These are phyloP conservation scores for Labeo calbasu DNA, from an alignment of 2,797 vertebrate species.

Conservation along the genomic window DNA sequence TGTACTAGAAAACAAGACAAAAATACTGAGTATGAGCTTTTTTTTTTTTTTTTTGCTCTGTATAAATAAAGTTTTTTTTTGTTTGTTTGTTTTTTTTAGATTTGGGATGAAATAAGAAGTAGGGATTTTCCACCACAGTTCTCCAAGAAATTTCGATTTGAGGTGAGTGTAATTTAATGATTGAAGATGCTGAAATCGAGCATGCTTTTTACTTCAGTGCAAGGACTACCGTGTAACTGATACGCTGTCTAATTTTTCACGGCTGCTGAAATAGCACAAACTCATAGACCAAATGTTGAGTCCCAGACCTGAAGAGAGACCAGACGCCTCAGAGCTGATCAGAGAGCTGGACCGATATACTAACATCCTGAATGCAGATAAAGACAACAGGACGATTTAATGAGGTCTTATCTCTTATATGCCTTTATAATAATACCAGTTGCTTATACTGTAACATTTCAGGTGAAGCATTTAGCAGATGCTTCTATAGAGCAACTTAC, in stretches of 20 bases:
- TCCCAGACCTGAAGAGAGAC: slow-evolving; percentile 63
- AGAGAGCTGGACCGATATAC: slow-evolving; percentile 45
- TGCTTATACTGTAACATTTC: background rate
- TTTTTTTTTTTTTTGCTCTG: background rate
- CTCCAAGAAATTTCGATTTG: slow-evolving; percentile 54
- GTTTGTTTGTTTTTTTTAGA: slow-evolving; percentile 56
- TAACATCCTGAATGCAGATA: background rate
- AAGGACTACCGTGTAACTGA: background rate
- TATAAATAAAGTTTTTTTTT: background rate
- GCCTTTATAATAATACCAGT: background rate
- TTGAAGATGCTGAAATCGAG: background rate
- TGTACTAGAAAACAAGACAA: background rate
- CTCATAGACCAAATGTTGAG: slow-evolving; percentile 69
- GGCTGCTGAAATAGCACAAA: slow-evolving; percentile 58
- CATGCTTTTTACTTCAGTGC: background rate
- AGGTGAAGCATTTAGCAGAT: background rate
- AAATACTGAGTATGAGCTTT: background rate
- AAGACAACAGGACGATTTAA: background rate
- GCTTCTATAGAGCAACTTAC: background rate
- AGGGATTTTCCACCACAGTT: slow-evolving; percentile 67
- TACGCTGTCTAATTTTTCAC: background rate
- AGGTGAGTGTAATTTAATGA: slow-evolving; percentile 67
- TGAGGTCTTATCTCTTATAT: background rate
- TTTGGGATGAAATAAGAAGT: slow-evolving; percentile 63
- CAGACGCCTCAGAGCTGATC: slow-evolving; percentile 61